A percentile compares a stretch with the other conserved stretches of the same genome.
Evolutionary conservation across 2,797 vertebrate genomes (phyloP).

Genomic region (Taeniopygia guttata): DNA sequence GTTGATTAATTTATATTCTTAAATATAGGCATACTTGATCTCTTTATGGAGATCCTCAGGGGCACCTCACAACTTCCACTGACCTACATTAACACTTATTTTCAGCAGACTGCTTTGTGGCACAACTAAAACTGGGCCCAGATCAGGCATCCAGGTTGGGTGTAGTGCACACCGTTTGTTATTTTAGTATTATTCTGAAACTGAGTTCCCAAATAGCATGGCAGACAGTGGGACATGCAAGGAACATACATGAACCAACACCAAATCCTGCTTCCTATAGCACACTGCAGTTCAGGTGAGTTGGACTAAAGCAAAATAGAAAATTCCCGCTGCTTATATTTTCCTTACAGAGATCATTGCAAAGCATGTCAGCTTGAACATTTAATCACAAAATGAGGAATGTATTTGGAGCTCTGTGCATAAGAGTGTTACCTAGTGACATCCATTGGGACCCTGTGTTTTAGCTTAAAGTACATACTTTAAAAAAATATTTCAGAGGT

Average conservation of each 20-base stretch:
- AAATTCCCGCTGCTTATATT: background rate
- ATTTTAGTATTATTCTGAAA: background rate
- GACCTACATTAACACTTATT: background rate
- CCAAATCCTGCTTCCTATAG: background rate
- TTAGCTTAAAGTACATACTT: constrained; percentile 39
- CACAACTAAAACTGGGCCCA: background rate
- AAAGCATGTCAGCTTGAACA: background rate
- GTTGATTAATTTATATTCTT: constrained; percentile 7
- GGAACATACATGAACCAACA: background rate
- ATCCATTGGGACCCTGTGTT: constrained; percentile 6
- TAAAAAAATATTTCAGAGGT: constrained; percentile 34
- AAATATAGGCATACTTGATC: background rate
- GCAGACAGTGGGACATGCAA: background rate
- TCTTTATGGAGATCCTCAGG: background rate
- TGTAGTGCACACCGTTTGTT: background rate
- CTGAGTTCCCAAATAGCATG: background rate
- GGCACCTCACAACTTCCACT: rapidly evolving
- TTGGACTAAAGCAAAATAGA: background rate
- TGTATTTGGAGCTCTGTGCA: background rate
- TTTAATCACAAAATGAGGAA: constrained; percentile 32
- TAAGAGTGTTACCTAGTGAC: constrained; percentile 5
- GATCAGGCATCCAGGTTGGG: background rate
- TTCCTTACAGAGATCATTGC: background rate
- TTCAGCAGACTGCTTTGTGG: background rate
- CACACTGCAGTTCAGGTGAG: background rate